A percentile compares a stretch with the other conserved stretches of the same genome.
Conservation (phyloP, 2,113 vertebrate genomes). For the Atherinomorus stipes region DNA sequence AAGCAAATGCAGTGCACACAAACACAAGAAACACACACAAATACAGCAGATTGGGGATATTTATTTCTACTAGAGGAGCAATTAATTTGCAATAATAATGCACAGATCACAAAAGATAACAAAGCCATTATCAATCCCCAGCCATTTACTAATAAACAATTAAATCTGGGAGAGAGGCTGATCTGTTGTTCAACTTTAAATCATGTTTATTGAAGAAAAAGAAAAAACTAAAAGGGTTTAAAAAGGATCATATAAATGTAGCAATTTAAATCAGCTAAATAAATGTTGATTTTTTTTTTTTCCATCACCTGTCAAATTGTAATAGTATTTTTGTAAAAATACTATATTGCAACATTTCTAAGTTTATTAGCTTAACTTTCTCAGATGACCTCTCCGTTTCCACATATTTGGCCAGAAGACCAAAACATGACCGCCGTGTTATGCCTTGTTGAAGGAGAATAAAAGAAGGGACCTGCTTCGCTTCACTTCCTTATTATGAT, state of each 20-base stretch:
- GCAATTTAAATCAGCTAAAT: too few species aligned
- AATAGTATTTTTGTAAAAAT: neutral
- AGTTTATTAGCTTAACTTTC: slow-evolving; percentile 33
- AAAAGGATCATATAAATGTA: too few species aligned
- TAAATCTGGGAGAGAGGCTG: slow-evolving; percentile 7
- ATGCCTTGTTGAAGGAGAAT: slow-evolving; percentile 76
- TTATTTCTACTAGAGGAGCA: slow-evolving; percentile 27
- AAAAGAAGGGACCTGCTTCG: slow-evolving; percentile 70
- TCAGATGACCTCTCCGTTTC: slow-evolving; percentile 50
- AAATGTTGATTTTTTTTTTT: neutral
- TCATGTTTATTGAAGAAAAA: slow-evolving; percentile 2
- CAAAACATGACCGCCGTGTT: slow-evolving; percentile 74
- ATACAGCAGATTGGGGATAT: slow-evolving; percentile 23
- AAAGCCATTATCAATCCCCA: neutral
- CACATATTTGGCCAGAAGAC: slow-evolving; percentile 73
- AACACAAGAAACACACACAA: slow-evolving; percentile 30
- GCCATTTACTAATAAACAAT: slow-evolving; percentile 32
- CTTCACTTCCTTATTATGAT: slow-evolving; percentile 85
- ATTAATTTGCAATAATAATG: slow-evolving; percentile 45
- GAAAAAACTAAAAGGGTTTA: too few species aligned
- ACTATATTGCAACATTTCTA: neutral
- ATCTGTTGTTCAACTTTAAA: slow-evolving; percentile 16
- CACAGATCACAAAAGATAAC: slow-evolving; percentile 8
- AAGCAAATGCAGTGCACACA: slow-evolving; percentile 45
- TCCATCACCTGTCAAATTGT: neutral